Evolutionary conservation across 2,888 invertebrate genomes (phyloP).

Genomic region (Epinotia brunnichana): DNA sequence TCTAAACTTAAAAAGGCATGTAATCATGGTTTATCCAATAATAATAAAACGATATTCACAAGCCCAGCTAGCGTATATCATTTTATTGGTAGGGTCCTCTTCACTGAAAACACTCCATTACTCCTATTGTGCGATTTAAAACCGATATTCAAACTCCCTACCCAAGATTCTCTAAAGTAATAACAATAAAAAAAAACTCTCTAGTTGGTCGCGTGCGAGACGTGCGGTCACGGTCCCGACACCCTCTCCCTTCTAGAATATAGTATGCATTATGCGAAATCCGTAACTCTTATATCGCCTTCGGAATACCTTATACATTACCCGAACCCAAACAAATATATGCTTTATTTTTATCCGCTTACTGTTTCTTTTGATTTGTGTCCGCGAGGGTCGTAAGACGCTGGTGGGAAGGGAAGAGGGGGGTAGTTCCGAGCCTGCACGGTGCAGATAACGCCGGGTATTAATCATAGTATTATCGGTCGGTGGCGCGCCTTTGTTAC

Average conservation of each 20-base stretch:
- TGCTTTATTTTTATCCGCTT: slow-evolving; percentile 45
- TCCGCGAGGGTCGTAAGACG: slow-evolving; percentile 8
- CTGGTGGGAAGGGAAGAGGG: slow-evolving; percentile 25
- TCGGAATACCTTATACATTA: slow-evolving; percentile 72
- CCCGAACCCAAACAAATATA: slow-evolving; percentile 41
- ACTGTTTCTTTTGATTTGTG: slow-evolving; percentile 6
- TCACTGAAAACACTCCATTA: slow-evolving; percentile 56
- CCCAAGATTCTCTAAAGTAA: slow-evolving; percentile 77
- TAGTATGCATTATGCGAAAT: slow-evolving; percentile 84
- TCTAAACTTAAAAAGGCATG: background rate
- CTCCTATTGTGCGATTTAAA: slow-evolving; percentile 80
- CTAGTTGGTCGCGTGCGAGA: slow-evolving; percentile 83
- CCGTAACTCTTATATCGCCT: slow-evolving; percentile 80
- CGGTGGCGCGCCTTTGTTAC: slow-evolving; percentile 81
- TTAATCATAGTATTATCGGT: slow-evolving; percentile 84
- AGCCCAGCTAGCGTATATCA: slow-evolving; percentile 5
- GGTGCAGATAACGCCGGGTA: slow-evolving; percentile 81
- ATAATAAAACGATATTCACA: slow-evolving; percentile 24
- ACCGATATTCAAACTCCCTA: slow-evolving; percentile 81
- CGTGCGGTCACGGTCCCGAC: slow-evolving; percentile 78
- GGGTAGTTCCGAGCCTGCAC: slow-evolving; percentile 73
- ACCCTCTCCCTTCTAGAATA: slow-evolving; percentile 63
- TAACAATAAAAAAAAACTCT: slow-evolving; percentile 84
- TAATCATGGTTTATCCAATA: slow-evolving; percentile 4
- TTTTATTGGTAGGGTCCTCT: slow-evolving; percentile 23